These are phyloP conservation scores for Drosophila sulfurigaster DNA, from an alignment of 1,140 invertebrate species.

Conservation along the genomic window DNA sequence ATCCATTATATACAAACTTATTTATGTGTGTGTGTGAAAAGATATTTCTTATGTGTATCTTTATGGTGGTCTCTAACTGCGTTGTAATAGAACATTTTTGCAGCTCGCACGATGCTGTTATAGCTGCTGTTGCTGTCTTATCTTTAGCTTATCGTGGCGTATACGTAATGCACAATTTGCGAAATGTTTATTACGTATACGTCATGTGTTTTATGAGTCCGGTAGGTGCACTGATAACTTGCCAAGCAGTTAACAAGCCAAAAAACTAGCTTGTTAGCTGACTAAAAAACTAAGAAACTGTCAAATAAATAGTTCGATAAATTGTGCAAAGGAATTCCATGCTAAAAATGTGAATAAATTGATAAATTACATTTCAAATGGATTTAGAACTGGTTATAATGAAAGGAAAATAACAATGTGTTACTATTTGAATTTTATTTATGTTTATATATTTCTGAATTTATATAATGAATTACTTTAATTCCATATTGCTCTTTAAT, in stretches of 20 bases:
- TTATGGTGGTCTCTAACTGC: slow-evolving; percentile 23
- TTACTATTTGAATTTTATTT: no score
- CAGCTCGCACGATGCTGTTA: slow-evolving; percentile 9
- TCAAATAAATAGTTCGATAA: background rate
- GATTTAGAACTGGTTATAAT: no score
- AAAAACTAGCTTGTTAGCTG: slow-evolving; percentile 1
- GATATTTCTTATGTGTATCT: background rate
- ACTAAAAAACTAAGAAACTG: slow-evolving; percentile 4
- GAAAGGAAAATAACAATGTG: no score
- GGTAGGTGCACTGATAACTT: slow-evolving; percentile 19
- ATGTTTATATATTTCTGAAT: no score
- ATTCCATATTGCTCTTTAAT: no score
- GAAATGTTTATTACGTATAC: slow-evolving; percentile 58
- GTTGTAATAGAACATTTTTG: slow-evolving; percentile 36
- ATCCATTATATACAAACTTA: background rate
- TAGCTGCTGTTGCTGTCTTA: slow-evolving; percentile 36
- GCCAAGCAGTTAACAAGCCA: slow-evolving; percentile 9
- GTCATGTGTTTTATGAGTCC: slow-evolving; percentile 51
- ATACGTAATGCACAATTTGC: slow-evolving; percentile 67
- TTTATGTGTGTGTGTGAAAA: background rate
- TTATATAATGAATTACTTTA: no score
- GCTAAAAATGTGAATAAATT: background rate
- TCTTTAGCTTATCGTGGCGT: slow-evolving; percentile 55
- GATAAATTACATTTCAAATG: background rate
- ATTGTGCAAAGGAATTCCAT: background rate